phyloP scores from a whole-genome alignment of 2,888 invertebrate genomes.

The Thecophora atra region DNA sequence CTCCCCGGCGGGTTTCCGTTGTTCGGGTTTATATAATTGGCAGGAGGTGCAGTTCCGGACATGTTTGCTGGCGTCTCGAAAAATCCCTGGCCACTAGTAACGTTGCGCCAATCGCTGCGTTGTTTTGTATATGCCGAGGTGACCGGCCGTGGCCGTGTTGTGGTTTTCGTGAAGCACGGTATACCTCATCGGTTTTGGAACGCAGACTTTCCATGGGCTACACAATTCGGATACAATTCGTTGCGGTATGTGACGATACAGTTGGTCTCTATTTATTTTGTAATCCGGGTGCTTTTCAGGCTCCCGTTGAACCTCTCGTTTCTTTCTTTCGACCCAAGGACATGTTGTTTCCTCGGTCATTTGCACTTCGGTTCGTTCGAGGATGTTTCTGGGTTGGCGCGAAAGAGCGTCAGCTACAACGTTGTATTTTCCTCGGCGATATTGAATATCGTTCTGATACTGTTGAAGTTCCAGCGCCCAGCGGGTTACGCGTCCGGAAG shows the following conservation, averaged over 20 bases:
- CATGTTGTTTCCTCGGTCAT: neutral
- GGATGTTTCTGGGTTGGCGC: neutral
- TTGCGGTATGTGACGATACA: neutral
- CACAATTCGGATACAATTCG: neutral
- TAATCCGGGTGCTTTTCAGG: neutral
- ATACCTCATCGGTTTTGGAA: neutral
- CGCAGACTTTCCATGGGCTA: constrained; percentile 18
- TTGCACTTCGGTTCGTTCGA: neutral
- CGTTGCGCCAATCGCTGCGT: neutral
- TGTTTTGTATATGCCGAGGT: constrained; percentile 12
- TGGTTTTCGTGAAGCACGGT: neutral
- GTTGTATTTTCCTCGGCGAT: constrained; percentile 21
- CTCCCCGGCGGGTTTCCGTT: neutral
- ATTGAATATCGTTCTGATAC: constrained; percentile 11
- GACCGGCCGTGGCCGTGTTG: neutral
- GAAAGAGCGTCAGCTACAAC: constrained; percentile 29
- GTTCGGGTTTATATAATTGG: neutral
- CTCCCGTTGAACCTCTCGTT: neutral
- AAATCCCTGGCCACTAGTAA: constrained; percentile 18
- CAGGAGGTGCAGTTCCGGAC: constrained; percentile 1
- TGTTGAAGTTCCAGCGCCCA: constrained; percentile 26
- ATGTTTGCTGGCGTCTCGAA: constrained; percentile 9
- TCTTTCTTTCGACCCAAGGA: neutral
- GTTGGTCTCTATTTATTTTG: neutral
- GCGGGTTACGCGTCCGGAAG: constrained; percentile 12